Evolutionary conservation across 2,888 invertebrate species (phyloP).

Genomic region (Dioctria linearis): DNA sequence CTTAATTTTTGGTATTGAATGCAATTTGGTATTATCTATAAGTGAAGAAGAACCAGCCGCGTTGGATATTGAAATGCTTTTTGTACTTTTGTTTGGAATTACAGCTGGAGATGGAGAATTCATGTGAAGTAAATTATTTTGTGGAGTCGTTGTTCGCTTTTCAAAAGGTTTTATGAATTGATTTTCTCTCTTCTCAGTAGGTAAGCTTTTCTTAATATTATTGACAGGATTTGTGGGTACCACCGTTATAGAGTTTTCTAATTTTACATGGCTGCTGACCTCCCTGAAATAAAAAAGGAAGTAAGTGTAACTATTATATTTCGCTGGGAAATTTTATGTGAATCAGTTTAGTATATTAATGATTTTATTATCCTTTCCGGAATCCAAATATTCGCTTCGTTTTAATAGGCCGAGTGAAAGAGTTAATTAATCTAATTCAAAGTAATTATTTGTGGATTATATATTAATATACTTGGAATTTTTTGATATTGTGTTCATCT

Average conservation of each 20-base stretch:
- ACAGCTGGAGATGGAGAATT: background rate
- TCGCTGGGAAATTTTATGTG: too few relatives aligned
- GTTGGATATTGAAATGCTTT: background rate
- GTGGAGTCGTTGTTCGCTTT: slow-evolving; percentile 8
- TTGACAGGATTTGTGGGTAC: slow-evolving; percentile 20
- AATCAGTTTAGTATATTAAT: too few relatives aligned
- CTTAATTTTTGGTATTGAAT: slow-evolving; percentile 53
- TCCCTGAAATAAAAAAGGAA: slow-evolving; percentile 60
- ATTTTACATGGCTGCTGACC: slow-evolving; percentile 62
- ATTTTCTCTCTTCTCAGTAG: slow-evolving; percentile 28
- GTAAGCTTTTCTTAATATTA: slow-evolving; percentile 15
- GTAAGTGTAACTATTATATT: too few relatives aligned
- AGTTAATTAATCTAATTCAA: too few relatives aligned
- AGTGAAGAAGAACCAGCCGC: background rate
- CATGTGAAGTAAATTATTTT: background rate
- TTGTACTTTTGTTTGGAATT: background rate
- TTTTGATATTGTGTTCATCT: too few relatives aligned
- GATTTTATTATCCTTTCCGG: too few relatives aligned
- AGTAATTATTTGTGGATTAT: too few relatives aligned
- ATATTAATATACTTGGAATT: too few relatives aligned
- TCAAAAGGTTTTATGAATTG: slow-evolving; percentile 27
- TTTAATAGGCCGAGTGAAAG: too few relatives aligned
- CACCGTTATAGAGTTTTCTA: slow-evolving; percentile 54
- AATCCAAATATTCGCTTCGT: too few relatives aligned
- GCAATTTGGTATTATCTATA: slow-evolving; percentile 30